Conservation (phyloP, 2,113 vertebrate genomes). For the Neoarius graeffei region DNA sequence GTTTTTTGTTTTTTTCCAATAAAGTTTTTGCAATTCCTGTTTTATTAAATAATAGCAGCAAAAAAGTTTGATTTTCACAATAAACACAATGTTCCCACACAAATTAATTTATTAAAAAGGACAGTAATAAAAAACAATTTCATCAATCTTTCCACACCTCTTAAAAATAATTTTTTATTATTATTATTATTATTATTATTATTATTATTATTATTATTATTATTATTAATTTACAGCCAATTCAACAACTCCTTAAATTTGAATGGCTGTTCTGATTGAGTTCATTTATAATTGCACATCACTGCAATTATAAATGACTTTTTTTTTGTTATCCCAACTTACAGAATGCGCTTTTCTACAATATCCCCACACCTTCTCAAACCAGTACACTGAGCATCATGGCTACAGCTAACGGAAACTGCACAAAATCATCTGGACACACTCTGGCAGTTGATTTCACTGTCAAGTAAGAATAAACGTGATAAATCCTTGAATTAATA, state of each 20-base stretch:
- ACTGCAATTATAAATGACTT: neutral
- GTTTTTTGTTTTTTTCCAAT: neutral
- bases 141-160: too few species aligned
- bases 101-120: neutral
- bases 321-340: neutral
- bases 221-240: neutral
- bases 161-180: neutral
- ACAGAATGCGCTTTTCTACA: conserved; percentile 64
- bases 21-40: neutral
- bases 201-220: neutral
- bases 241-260: neutral
- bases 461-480: conserved; percentile 19
- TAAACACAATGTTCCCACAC: neutral
- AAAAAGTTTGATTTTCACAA: neutral
- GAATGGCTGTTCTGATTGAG: neutral
- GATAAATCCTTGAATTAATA: neutral
- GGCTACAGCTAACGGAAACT: conserved; percentile 34
- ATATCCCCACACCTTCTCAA: conserved; percentile 61
- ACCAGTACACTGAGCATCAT: conserved; percentile 46
- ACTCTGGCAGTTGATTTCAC: neutral
- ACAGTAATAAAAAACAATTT: neutral
- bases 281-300: neutral
- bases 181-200: neutral
- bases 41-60: conserved; percentile 43
- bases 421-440: conserved; percentile 39